Base-by-base conservation (phyloP, 1,140 invertebrate genomes). In the Drosophila sp. region DNA sequence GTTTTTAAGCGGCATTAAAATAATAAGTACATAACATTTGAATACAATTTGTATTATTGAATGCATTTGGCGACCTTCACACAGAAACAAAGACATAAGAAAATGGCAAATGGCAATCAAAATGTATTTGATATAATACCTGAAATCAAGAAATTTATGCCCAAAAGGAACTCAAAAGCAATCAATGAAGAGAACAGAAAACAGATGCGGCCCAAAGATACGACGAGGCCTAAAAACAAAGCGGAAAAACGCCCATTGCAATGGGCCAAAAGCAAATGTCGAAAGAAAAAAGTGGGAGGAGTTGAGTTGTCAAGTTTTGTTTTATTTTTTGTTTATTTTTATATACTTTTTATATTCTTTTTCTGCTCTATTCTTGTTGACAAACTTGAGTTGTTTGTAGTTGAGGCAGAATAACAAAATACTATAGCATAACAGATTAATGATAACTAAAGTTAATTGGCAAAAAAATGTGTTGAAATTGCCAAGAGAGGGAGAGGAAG, bases 401-500 rank as follows among this genome's bases (percentile, higher is more conserved):
- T 25, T 18, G 29, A 43, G 40, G 25, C 11, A 43, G 41, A n/a
- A 45, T 14, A 14, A 50, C 5, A 67, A 57, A 9, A 56, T 59
- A 14, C n/a, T 57, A 43, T 61, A 38, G 27, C 66, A 69, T 62
- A 62, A 48, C 57, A 77, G 76, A 78, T 72, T 64, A 65, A 56
- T 43, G 75, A 77, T 61, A 65, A 58, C 59, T 56, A 46, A 72
- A 77, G 59, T 66, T 77, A 76, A 77, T 77, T 77, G 73, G 65
- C 64, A 40, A 70, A 70, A 70, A 77, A 62, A 50, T 40, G 62
- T 32, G 34, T 43, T 46, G 40, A 65, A 65, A 65, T 46, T 40
- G 50, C 13, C 18, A 27, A 56, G 51, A 46, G 25, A 16, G 8
- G 25, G 4, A 64, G 14, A 43, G 27, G 25, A 14, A 13, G 32